Evolutionary conservation across 2,888 invertebrate species (phyloP).

Genomic region (Melieria picta): DNA sequence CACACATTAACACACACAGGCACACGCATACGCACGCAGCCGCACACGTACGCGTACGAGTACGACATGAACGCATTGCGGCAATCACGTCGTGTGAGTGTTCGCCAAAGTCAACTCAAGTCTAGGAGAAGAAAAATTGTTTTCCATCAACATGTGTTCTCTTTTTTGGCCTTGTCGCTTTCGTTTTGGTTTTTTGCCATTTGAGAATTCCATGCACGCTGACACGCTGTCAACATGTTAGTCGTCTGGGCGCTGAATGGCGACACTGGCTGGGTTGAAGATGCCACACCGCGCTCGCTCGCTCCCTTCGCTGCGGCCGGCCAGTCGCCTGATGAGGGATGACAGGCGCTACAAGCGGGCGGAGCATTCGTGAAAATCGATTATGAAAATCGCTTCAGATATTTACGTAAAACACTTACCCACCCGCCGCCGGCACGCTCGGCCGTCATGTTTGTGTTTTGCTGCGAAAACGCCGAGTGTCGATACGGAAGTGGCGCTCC

Average conservation of each 20-base stretch:
- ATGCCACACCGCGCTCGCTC: no score
- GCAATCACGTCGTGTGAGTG: no score
- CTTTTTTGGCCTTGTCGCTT: background rate
- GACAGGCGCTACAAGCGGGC: slow-evolving; percentile 18
- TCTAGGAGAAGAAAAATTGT: slow-evolving; percentile 7
- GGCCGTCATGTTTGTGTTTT: background rate
- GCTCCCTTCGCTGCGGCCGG: slow-evolving; percentile 6
- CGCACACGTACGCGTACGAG: no score
- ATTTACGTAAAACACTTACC: slow-evolving; percentile 14
- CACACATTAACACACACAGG: no score
- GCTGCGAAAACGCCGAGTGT: slow-evolving; percentile 4
- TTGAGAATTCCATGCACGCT: slow-evolving; percentile 19
- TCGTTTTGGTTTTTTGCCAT: background rate
- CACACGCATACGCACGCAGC: no score
- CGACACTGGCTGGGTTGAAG: no score
- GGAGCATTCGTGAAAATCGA: slow-evolving; percentile 38
- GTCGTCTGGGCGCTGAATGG: background rate
- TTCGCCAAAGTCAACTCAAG: no score
- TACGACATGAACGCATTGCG: no score
- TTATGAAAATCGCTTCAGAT: slow-evolving; percentile 39
- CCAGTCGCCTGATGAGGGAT: slow-evolving; percentile 17
- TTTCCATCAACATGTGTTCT: background rate
- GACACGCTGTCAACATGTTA: slow-evolving; percentile 26
- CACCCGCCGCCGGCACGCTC: no score
- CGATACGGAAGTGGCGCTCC: background rate